Evolutionary conservation across 2,797 vertebrate species (phyloP).

Genomic region (Pitangus sulphuratus): DNA sequence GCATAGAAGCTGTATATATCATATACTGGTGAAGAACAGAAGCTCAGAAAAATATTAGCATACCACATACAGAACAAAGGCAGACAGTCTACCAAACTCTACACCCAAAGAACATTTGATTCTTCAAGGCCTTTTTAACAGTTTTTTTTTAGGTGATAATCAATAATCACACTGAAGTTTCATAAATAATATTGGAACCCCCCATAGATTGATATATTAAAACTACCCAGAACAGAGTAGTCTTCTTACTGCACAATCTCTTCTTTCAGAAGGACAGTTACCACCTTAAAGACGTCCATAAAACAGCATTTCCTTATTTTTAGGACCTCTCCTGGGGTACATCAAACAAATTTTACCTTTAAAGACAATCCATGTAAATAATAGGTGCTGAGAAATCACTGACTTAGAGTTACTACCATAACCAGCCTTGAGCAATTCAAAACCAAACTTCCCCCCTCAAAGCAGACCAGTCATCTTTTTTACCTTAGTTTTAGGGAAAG

Average conservation of each 20-base stretch:
- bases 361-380: neutral
- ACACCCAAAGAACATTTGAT: neutral
- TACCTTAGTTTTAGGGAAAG: neutral
- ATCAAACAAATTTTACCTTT: neutral
- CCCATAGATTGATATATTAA: neutral
- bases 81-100: neutral
- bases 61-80: neutral
- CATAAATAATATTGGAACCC: neutral
- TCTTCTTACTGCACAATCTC: neutral
- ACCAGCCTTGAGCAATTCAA: fast-evolving
- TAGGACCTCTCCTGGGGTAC: neutral
- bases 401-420: neutral
- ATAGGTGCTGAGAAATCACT: neutral
- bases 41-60: neutral
- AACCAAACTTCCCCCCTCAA: neutral
- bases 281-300: neutral
- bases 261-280: neutral
- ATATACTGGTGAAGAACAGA: neutral
- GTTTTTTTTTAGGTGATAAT: neutral
- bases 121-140: neutral
- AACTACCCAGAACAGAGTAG: neutral
- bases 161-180: neutral
- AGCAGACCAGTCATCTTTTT: neutral
- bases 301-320: neutral
- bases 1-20: neutral